phyloP scores from a whole-genome alignment of 2,797 vertebrate species.

The Corythornis leucogaster region DNA sequence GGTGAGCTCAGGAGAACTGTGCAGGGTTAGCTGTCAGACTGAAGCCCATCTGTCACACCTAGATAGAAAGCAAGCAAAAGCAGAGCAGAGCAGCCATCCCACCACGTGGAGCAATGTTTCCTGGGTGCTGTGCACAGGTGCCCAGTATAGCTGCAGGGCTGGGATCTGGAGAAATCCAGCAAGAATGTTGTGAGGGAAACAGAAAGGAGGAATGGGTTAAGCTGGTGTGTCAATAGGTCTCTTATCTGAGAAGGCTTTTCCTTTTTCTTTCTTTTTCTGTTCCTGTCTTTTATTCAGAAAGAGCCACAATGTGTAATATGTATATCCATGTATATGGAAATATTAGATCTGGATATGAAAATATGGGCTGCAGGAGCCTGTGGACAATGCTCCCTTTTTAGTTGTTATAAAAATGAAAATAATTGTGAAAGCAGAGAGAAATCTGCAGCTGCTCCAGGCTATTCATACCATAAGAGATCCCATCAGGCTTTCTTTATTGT shows the following conservation, averaged over 20 bases:
- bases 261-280: conserved; percentile 27
- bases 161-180: neutral
- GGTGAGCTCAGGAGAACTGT: neutral
- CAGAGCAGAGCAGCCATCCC: neutral
- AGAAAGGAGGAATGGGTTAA: conserved; percentile 28
- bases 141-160: neutral
- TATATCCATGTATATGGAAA: conserved; percentile 57
- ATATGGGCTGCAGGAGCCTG: conserved; percentile 72
- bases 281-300: conserved; percentile 38
- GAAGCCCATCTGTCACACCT: neutral
- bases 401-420: conserved; percentile 86
- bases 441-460: conserved; percentile 85
- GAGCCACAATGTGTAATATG: conserved; percentile 45
- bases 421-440: conserved; percentile 85
- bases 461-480: conserved; percentile 85
- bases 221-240: conserved; percentile 20
- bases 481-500: conserved; percentile 84
- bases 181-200: neutral
- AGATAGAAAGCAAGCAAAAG: neutral
- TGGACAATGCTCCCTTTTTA: conserved; percentile 80
- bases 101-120: neutral
- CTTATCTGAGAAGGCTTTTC: conserved; percentile 54
- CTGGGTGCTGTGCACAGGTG: no score
- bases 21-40: neutral
- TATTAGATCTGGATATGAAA: conserved; percentile 64